Evolutionary conservation across 2,888 invertebrate species (phyloP).

Genomic region (Ormyrus thymus): DNA sequence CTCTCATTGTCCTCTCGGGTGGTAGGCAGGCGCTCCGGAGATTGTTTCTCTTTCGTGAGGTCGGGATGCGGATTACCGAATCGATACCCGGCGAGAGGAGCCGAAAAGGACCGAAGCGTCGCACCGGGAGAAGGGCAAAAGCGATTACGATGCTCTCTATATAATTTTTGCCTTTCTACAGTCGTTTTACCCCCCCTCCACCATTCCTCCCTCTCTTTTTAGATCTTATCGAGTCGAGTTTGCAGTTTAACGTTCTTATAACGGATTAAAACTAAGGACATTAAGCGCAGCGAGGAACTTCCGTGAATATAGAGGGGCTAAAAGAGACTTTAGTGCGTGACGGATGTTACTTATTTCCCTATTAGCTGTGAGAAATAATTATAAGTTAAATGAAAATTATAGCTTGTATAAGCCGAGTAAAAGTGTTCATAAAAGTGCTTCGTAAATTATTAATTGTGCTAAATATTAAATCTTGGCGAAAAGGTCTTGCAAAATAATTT

Average conservation of each 20-base stretch:
- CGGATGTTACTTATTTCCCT: not conserved
- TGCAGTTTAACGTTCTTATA: conserved; percentile 18
- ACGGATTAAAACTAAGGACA: conserved; percentile 16
- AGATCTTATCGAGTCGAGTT: not conserved
- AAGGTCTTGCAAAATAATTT: too few species aligned
- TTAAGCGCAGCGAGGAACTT: not conserved
- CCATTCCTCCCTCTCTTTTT: too few species aligned
- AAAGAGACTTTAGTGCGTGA: not conserved
- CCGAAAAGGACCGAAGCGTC: not conserved
- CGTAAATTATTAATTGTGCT: too few species aligned
- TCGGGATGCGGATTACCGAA: too few species aligned
- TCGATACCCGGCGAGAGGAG: too few species aligned
- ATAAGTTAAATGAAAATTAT: not conserved
- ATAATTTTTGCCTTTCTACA: too few species aligned
- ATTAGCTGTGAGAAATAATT: not conserved
- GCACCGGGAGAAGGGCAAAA: not conserved
- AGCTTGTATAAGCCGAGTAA: not conserved
- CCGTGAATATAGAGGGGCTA: too few species aligned
- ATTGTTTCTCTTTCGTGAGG: not conserved
- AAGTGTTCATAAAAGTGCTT: too few species aligned
- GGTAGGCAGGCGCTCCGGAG: too few species aligned
- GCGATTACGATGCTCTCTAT: not conserved
- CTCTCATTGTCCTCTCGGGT: not conserved
- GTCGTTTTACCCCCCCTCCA: too few species aligned
- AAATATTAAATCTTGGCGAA: too few species aligned